Evolutionary conservation across 2,888 invertebrate genomes (phyloP).

Genomic region (Galeruca laticollis): DNA sequence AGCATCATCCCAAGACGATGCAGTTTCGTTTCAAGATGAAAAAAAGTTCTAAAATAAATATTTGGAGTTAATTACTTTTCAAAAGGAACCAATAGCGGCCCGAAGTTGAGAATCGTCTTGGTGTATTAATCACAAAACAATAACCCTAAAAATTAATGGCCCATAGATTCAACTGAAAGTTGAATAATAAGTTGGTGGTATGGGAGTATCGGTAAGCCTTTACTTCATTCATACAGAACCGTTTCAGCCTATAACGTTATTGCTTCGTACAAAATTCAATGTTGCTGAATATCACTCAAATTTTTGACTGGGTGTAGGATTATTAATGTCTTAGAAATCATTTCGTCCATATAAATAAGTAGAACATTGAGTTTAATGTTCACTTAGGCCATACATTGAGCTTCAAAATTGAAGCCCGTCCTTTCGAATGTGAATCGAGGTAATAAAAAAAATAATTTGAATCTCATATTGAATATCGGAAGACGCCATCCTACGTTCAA

Average conservation of each 20-base stretch:
- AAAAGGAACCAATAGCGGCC: constrained; percentile 27
- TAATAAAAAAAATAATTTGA: too few relatives aligned
- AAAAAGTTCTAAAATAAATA: constrained; percentile 37
- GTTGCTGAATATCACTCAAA: background rate
- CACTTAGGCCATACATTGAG: too few relatives aligned
- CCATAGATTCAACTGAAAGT: constrained; percentile 55
- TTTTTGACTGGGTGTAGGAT: too few relatives aligned
- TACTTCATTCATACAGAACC: constrained; percentile 14
- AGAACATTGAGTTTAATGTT: too few relatives aligned
- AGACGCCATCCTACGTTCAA: too few relatives aligned
- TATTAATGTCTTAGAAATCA: too few relatives aligned
- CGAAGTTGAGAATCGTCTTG: constrained; percentile 44
- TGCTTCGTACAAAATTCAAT: background rate
- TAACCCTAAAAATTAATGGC: constrained; percentile 59
- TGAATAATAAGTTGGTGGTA: constrained; percentile 54
- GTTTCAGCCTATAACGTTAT: constrained; percentile 4
- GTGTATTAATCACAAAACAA: constrained; percentile 57
- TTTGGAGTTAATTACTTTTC: constrained; percentile 43
- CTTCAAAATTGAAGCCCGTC: too few relatives aligned
- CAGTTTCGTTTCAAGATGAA: constrained; percentile 7
- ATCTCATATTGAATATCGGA: too few relatives aligned
- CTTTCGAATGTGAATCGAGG: too few relatives aligned
- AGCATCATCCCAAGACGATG: background rate
- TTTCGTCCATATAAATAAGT: too few relatives aligned
- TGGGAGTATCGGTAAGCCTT: constrained; percentile 44